Evolutionary conservation across 37 sponge, comb jelly and placozoan genomes (phyloP).

Genomic region (Cladorhizidae sp.): DNA sequence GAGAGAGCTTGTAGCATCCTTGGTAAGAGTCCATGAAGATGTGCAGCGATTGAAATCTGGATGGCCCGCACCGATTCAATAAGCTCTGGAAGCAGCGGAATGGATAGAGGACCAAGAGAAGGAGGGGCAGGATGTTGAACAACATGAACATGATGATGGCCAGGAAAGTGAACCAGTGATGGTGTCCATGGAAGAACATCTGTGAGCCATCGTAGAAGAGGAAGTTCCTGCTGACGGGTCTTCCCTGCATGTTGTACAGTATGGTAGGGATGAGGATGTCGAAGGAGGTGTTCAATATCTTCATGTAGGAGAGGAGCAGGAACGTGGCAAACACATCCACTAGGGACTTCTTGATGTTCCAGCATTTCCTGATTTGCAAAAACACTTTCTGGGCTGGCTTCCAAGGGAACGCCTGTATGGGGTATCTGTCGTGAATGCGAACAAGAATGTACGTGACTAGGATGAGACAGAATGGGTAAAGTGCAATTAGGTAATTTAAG

Average conservation of each 20-base stretch:
- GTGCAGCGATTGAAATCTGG: background rate
- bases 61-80: background rate
- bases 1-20: background rate
- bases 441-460: slow-evolving; percentile 1
- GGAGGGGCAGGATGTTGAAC: background rate
- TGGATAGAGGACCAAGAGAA: slow-evolving; percentile 14
- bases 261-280: slow-evolving; percentile 10
- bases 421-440: background rate
- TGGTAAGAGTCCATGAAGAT: slow-evolving; percentile 32
- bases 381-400: background rate
- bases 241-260: slow-evolving; percentile 17
- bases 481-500: slow-evolving; percentile 10
- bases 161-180: slow-evolving; percentile 8
- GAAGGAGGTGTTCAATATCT: slow-evolving; percentile 15
- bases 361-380: background rate
- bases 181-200: background rate
- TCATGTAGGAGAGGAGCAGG: slow-evolving; percentile 17
- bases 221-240: too few relatives aligned
- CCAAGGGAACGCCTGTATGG: background rate
- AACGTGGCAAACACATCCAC: slow-evolving; percentile 28
- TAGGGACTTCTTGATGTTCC: slow-evolving; percentile 14
- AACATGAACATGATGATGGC: background rate
- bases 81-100: slow-evolving; percentile 19
- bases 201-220: slow-evolving; percentile 18
- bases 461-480: slow-evolving; percentile 10